These are phyloP conservation scores for Scaptomyza parva DNA, from an alignment of 2,888 invertebrate species.

Conservation along the genomic window DNA sequence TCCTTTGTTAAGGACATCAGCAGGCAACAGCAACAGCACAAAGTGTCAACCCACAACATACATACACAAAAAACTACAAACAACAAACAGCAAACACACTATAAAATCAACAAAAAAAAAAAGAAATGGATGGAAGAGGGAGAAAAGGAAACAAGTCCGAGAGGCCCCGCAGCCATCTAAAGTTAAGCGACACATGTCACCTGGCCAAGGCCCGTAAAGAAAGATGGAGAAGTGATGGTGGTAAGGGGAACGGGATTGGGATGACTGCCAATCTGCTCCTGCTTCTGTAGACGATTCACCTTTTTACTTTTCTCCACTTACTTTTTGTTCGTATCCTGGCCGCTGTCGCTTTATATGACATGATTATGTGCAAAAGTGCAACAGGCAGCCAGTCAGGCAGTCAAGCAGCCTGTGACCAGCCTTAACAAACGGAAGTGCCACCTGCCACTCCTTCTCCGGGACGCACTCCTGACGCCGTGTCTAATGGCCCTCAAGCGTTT, in stretches of 20 bases:
- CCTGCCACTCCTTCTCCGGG: background rate
- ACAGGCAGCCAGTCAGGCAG: constrained; percentile 60
- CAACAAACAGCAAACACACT: constrained; percentile 60
- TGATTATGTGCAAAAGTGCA: constrained; percentile 80
- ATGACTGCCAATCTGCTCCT: constrained; percentile 11
- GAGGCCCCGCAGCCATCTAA: constrained; percentile 61
- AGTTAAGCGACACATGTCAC: constrained; percentile 79
- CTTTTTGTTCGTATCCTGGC: constrained; percentile 63
- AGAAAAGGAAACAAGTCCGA: constrained; percentile 54
- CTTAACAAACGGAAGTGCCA: constrained; percentile 14
- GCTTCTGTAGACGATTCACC: constrained; percentile 3
- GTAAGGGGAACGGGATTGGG: background rate
- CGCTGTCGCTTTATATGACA: constrained; percentile 75
- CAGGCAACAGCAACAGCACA: constrained; percentile 36
- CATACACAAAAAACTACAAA: constrained; percentile 45
- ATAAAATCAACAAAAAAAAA: constrained; percentile 46
- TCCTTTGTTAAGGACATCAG: constrained; percentile 61
- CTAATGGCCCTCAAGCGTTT: constrained; percentile 52
- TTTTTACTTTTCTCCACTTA: background rate
- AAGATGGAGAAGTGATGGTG: constrained; percentile 7
- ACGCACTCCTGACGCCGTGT: constrained; percentile 42
- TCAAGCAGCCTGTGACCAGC: constrained; percentile 12
- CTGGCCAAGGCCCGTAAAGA: constrained; percentile 48
- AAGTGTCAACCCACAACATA: constrained; percentile 65
- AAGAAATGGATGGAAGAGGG: constrained; percentile 23